Base-by-base conservation (phyloP, 2,797 vertebrate genomes). In the Pogonophryne albipinna region DNA sequence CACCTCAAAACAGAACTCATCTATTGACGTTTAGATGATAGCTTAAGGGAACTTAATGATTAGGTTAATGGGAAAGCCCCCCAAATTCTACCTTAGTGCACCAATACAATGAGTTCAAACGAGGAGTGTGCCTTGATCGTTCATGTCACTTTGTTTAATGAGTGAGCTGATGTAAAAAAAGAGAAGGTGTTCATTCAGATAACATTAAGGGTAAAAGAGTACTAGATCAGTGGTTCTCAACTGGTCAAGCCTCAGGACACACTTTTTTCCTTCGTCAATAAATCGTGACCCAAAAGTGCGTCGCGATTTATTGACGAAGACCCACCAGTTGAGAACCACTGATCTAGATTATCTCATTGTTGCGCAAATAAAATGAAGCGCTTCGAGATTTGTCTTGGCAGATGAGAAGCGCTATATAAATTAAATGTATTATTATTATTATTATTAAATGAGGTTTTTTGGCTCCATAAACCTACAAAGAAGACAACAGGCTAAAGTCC, bases 151-250 rank as follows among this genome's bases (percentile, higher is more conserved):
- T 53, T 52, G 10, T 55, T 63, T 0, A 5, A 46, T 69, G n/a
- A 66, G 60, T 31, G 6, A 1, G 19, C 7, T 55, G 45, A 50
- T 44, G 42, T 10, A 31, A 44, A 46, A 42, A 38, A 9, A 38
- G 8, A 38, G 34, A 41, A 58, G 59, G 16, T 17, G 9, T 58
- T 62, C 12, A 57, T 72, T 42, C 46, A 8, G 45, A 61, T 20
- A 27, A 38, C 10, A 15, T 20, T 53, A 17, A 58, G 49, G 14
- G 41, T 66, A 31, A 85, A 70, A 66, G 15, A 31, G 44, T 45
- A 10, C 10, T 9, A 8, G 27, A 27, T 27, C 4, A 27, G 27
- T 27, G 27, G 27, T 27, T 27, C 27, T 27, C 1, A 27, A 27
- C 27, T 27, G 27, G 27, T 27, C 27, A 27, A 27, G 27, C 27